Evolutionary conservation across 2,797 vertebrate genomes (phyloP), one percentile per base, ranked within the genome.

Genomic region (Xiphophorus birchmanni): DNA sequence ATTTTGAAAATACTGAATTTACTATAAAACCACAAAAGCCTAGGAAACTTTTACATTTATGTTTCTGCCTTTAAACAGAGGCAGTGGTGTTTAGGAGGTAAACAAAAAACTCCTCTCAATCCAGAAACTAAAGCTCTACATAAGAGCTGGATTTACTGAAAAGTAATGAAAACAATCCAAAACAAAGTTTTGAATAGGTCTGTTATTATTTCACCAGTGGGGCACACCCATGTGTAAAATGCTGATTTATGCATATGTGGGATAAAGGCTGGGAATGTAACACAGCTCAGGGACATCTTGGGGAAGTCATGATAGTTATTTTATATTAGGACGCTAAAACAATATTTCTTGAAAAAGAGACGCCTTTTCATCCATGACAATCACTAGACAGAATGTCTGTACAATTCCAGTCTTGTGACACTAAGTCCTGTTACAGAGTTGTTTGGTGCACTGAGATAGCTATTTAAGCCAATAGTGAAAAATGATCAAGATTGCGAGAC

Each of bases 401-500:
- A 35, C 42, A 35, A 12, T 60, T 72, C 69, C 69, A 72, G 26
- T 47, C 42, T 29, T 72, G 13, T 29, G 26, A 72, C 69, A 45
- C n/a, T 0, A 47, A 47, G 69, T 29, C 23, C 42, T 45, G 69
- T n/a, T 5, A n/a, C 6, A 71, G 37, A 71, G 42, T 45, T 54
- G 18, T n/a, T 84, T 40, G 10, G 44, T 45, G 44, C 63, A 82
- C 17, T 73, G 4, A 81, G 60, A 32, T 45, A 50, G 23, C 4
- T 44, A 45, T 47, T 75, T 18, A 45, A 71, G 4, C 72, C 29
- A 73, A 69, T 12, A 26, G 32, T 32, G 40, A 67, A 11, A 48
- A 83, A 84, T 42, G 73, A 60, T 29, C 82, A 42, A 48, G 13
- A 87, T 4, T 63, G 44, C n/a, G 18, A 78, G 47, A 83, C 1